Evolutionary conservation across 2,113 vertebrate species (phyloP).

Genomic region (Forbesichthys agassizii): DNA sequence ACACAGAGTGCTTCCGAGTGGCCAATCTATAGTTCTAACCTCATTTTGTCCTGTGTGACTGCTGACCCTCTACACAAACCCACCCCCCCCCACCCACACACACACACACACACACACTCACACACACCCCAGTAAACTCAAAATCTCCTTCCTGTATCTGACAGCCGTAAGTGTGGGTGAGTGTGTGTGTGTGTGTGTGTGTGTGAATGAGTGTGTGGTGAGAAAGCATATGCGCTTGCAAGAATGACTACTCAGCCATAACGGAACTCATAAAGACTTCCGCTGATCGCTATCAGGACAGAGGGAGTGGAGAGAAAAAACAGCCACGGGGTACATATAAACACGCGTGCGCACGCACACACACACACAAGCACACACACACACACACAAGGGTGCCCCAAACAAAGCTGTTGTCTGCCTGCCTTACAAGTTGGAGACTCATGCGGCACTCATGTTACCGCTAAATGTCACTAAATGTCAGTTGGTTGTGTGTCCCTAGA

Average conservation of each 20-base stretch:
- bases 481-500: conserved; percentile 19
- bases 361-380: conserved; percentile 10
- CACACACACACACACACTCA: conserved; percentile 1
- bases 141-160: conserved; percentile 66
- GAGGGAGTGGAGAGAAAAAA: conserved; percentile 45
- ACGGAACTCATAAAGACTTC: conserved; percentile 70
- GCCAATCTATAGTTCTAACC: conserved; percentile 46
- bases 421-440: conserved; percentile 24
- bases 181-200: conserved; percentile 10
- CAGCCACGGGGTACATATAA: conserved; percentile 33
- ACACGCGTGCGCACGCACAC: conserved; percentile 11
- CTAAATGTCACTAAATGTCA: conserved; percentile 47
- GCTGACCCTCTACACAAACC: conserved; percentile 34
- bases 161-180: conserved; percentile 23
- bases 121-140: conserved; percentile 64
- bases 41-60: conserved; percentile 44
- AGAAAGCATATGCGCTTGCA: conserved; percentile 20
- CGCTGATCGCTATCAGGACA: conserved; percentile 59
- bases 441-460: conserved; percentile 28
- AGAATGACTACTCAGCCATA: conserved; percentile 61
- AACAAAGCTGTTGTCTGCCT: conserved; percentile 28
- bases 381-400: conserved; percentile 25
- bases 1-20: conserved; percentile 37
- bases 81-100: background rate
- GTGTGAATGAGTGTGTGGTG: conserved; percentile 21